Conservation (phyloP, 2,888 invertebrate species). For the Urechis unicinctus region DNA sequence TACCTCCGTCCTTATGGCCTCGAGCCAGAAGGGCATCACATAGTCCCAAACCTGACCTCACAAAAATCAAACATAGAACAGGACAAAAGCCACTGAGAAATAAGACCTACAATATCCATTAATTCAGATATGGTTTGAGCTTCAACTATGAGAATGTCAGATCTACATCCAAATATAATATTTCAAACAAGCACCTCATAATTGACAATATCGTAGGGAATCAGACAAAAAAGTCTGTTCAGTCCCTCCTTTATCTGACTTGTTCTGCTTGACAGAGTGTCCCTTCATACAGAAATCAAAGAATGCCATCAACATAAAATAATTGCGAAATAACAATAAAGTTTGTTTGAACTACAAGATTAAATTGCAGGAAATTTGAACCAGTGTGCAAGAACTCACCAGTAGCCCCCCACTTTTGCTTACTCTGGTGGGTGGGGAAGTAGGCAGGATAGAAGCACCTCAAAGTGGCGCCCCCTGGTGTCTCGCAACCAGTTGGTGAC, state of each 20-base stretch:
- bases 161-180: too few species aligned
- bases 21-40: slow-evolving; percentile 99
- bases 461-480: slow-evolving; percentile 76
- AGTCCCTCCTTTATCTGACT: slow-evolving; percentile 92
- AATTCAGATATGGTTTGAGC: too few species aligned
- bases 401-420: slow-evolving; percentile 91
- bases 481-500: slow-evolving; percentile 86
- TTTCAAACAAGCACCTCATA: too few species aligned
- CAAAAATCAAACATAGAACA: neutral
- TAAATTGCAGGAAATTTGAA: neutral
- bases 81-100: neutral
- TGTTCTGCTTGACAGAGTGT: slow-evolving; percentile 56
- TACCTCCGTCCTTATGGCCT: slow-evolving; percentile 70
- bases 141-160: slow-evolving; percentile 1
- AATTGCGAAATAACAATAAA: neutral
- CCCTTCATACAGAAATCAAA: slow-evolving; percentile 35
- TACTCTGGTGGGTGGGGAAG: slow-evolving; percentile 94
- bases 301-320: neutral
- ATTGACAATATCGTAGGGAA: slow-evolving; percentile 95
- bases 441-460: slow-evolving; percentile 85
- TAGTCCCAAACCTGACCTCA: slow-evolving; percentile 81
- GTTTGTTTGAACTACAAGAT: neutral
- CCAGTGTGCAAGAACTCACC: slow-evolving; percentile 55
- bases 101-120: neutral
- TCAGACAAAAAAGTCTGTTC: slow-evolving; percentile 86